Percentiles rank a stretch among this genome's conserved stretches.
These are phyloP conservation scores for Tokudaia tokunoshimensis DNA, from an alignment of 2,797 vertebrate genomes.

Conservation along the genomic window DNA sequence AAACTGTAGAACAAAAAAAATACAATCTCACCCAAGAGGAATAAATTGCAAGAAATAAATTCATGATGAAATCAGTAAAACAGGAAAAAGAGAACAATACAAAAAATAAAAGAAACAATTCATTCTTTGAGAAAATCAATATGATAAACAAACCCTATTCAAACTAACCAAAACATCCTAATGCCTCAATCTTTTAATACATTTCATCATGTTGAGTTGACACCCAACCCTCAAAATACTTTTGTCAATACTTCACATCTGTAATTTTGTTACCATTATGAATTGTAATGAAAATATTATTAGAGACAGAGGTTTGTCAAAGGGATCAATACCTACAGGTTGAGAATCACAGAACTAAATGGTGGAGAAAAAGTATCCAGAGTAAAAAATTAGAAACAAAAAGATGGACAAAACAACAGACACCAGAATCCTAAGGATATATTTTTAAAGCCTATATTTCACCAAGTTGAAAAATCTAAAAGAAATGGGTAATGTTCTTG, in stretches of 20 bases:
- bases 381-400: background rate
- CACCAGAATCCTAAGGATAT: background rate
- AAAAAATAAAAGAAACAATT: background rate
- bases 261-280: background rate
- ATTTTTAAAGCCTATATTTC: background rate
- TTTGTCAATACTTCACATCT: background rate
- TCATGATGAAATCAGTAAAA: background rate
- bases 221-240: no score
- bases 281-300: background rate
- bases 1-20: background rate
- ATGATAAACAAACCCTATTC: background rate
- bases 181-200: background rate
- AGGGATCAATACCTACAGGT: background rate
- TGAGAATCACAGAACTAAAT: background rate
- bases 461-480: background rate
- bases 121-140: background rate
- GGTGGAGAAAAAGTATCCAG: background rate
- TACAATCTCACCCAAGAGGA: background rate
- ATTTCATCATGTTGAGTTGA: no score
- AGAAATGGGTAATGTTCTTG: background rate
- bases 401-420: background rate
- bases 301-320: background rate
- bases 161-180: background rate
- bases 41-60: background rate
- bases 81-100: background rate